Base-by-base conservation (phyloP, 1,140 invertebrate genomes). In the Drosophila obscura region DNA sequence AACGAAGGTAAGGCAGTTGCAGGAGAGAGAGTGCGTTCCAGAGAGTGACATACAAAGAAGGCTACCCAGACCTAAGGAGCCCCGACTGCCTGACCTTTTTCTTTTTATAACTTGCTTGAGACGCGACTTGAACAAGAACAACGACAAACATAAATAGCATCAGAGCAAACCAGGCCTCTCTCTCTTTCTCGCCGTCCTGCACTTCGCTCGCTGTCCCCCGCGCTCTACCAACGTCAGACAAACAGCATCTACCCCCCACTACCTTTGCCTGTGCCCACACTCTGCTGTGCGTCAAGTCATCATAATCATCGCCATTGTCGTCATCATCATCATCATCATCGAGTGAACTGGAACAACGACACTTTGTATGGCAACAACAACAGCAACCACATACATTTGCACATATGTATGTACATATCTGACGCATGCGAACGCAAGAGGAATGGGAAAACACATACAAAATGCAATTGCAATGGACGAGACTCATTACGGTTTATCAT, bases 261-360 rank as follows among this genome's bases (percentile, higher is more conserved):
- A 28, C 56, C 57, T 50, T 11, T 13, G 35, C 11, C 13, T 13
- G 19, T 39, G 35, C 48, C 19, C 19, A 49, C 48, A 49, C 9
- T 65, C 64, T 15, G 48, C 3, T 26, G 72, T 65, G 77, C 73
- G 80, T 85, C 82, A 85, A 84, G 80, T 85, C 80, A 62, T 68
- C 77, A 75, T 13, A 80, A 81, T 85, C 80, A 68, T 68, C 77
- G 65, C 7, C n/a, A 8, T 15, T n/a, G 6, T 68, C 44, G 56
- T 67, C 63, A 39, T 48, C 58, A 9, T 43, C 48, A 16, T 15
- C 44, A 68, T 68, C 63, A 39, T 48, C 59, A 16, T 43, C 48
- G 48, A 28, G 35, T 81, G 80, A 84, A 84, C 81, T 84, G 80
- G 80, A 85, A 85, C 80, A 77, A 80, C 73, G 48, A 74, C 61